These are phyloP conservation scores for Xylota sylvarum DNA, from an alignment of 2,888 invertebrate species.

Conservation along the genomic window DNA sequence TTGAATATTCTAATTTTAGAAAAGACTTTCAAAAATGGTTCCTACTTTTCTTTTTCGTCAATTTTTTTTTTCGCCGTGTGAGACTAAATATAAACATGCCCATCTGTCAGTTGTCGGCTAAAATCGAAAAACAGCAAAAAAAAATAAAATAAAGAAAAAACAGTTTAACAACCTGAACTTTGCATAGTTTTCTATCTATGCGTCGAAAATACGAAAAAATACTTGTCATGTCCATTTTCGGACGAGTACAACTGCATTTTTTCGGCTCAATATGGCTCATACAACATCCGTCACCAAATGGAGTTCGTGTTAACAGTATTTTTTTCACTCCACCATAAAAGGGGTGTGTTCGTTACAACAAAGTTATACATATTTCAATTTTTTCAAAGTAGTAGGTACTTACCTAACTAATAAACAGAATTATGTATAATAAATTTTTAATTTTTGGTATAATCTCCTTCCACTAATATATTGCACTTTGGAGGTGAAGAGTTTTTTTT, in stretches of 20 bases:
- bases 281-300: conserved; percentile 56
- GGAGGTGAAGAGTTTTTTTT: conserved; percentile 1
- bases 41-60: not conserved
- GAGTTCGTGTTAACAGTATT: conserved; percentile 39
- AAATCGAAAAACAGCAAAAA: conserved; percentile 2
- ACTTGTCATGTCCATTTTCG: conserved; percentile 24
- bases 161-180: conserved; percentile 10
- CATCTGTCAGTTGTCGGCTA: conserved; percentile 11
- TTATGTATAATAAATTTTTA: conserved; percentile 1
- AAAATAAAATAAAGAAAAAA: not conserved
- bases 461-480: conserved; percentile 59
- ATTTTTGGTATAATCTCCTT: conserved; percentile 1
- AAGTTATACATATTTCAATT: conserved; percentile 24
- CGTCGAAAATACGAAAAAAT: not conserved
- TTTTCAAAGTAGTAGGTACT: conserved; percentile 6
- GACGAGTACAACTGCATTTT: conserved; percentile 43
- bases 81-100: conserved; percentile 55
- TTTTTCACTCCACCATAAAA: conserved; percentile 56
- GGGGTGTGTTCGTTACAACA: conserved; percentile 68
- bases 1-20: conserved; percentile 56
- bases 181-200: not conserved
- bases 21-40: conserved; percentile 11
- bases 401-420: conserved; percentile 56
- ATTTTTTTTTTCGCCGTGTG: not conserved
- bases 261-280: conserved; percentile 28